These are phyloP conservation scores for Megaptera novaeangliae DNA, from an alignment of 2,113 vertebrate genomes.

Conservation along the genomic window DNA sequence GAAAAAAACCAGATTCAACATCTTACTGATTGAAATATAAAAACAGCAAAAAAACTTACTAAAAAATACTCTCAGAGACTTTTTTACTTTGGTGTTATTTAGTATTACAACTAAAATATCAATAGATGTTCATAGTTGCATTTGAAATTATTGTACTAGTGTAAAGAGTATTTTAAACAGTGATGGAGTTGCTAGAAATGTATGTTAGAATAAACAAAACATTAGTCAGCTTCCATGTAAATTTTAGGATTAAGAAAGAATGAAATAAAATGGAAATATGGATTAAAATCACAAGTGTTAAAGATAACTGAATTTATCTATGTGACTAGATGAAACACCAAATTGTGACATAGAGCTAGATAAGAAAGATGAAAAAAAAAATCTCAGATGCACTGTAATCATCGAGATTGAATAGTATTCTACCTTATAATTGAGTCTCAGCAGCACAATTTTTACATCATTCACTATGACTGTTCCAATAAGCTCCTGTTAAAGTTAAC, in stretches of 20 bases:
- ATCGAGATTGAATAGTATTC: constrained; percentile 42
- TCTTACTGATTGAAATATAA: neutral
- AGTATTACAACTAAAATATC: neutral
- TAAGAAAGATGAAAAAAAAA: constrained; percentile 33
- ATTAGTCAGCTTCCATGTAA: neutral
- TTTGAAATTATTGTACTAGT: neutral
- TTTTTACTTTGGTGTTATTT: neutral
- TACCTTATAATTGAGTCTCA: constrained; percentile 54
- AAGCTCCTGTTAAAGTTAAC: constrained; percentile 46
- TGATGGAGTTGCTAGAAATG: neutral
- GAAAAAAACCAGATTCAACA: neutral
- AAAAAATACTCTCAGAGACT: neutral
- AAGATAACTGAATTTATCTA: constrained; percentile 52
- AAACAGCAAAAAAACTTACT: neutral
- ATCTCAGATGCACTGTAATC: neutral
- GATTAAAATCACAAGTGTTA: constrained; percentile 49
- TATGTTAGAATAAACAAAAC: neutral
- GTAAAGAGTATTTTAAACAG: neutral
- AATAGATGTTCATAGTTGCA: neutral
- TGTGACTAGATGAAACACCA: constrained; percentile 15
- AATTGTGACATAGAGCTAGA: constrained; percentile 10
- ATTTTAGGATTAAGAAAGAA: constrained; percentile 39
- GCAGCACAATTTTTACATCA: constrained; percentile 28
- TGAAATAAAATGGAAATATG: constrained; percentile 24
- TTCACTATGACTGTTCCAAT: constrained; percentile 53